These are phyloP conservation scores for Lomographa bimaculata DNA, from an alignment of 2,888 invertebrate species.

Conservation along the genomic window DNA sequence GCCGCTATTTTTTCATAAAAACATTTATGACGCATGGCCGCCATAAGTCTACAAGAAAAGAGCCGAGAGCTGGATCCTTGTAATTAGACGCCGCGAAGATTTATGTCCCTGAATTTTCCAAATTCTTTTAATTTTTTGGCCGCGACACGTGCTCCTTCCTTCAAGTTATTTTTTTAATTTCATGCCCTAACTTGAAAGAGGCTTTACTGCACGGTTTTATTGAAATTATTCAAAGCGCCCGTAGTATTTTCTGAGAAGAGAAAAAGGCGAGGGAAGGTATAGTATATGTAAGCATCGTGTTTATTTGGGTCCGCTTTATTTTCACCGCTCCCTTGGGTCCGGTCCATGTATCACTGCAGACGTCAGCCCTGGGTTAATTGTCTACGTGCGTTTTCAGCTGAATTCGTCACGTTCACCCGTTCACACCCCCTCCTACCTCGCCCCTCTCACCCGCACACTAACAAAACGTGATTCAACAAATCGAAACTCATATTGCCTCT, in stretches of 20 bases:
- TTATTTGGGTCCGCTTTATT: constrained; percentile 60
- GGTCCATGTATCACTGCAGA: constrained; percentile 68
- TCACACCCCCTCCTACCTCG: constrained; percentile 39
- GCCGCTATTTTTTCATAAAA: constrained; percentile 69
- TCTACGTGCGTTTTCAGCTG: constrained; percentile 74
- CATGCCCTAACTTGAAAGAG: constrained; percentile 43
- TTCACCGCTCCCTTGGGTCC: constrained; percentile 50
- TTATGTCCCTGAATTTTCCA: constrained; percentile 71
- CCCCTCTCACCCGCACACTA: constrained; percentile 37
- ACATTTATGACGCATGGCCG: constrained; percentile 72
- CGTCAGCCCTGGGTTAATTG: constrained; percentile 72
- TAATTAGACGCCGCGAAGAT: constrained; percentile 78
- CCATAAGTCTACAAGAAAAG: constrained; percentile 72
- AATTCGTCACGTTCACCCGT: constrained; percentile 65
- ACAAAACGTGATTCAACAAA: constrained; percentile 50
- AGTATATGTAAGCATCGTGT: constrained; percentile 50
- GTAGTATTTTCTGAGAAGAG: constrained; percentile 44
- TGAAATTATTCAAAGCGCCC: constrained; percentile 29
- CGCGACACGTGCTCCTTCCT: constrained; percentile 57
- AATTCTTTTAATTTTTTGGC: constrained; percentile 75
- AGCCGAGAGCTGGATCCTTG: constrained; percentile 67
- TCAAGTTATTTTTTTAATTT: constrained; percentile 42
- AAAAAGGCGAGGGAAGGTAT: constrained; percentile 47
- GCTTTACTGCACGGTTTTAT: constrained; percentile 35
- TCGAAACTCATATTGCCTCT: constrained; percentile 36